A percentile compares a stretch with the other conserved stretches of the same genome.
Evolutionary conservation across 2,797 vertebrate genomes (phyloP).

Genomic region (Hemitrygon akajei): DNA sequence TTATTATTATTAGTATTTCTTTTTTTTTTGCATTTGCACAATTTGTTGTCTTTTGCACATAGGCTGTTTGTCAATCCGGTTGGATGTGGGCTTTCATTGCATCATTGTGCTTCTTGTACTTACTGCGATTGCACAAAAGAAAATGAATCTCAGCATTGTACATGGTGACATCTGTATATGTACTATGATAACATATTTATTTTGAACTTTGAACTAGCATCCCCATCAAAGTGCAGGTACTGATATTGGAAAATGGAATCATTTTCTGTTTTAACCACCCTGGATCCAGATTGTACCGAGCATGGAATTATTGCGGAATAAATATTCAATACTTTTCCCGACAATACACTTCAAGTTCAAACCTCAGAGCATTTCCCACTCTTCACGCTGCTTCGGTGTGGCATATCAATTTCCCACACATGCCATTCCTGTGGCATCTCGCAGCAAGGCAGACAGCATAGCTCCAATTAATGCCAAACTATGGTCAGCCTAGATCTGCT

Average conservation of each 20-base stretch:
- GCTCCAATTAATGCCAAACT: slow-evolving; percentile 6
- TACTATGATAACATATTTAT: no score
- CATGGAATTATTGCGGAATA: neutral
- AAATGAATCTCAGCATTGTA: no score
- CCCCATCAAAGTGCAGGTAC: neutral
- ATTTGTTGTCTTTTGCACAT: no score
- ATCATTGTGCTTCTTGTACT: no score
- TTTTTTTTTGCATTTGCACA: no score
- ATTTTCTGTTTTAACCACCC: neutral
- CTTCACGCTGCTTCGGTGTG: neutral
- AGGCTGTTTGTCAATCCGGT: no score
- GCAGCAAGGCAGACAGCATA: neutral
- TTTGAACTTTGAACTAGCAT: neutral
- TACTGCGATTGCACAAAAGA: no score
- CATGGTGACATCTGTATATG: no score
- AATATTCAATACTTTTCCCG: no score
- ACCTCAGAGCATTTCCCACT: neutral
- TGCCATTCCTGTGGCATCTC: neutral
- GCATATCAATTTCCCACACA: neutral
- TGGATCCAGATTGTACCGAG: neutral
- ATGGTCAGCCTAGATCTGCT: neutral
- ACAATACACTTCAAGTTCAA: neutral
- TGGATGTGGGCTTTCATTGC: no score
- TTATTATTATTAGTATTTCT: no score
- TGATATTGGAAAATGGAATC: neutral